Conservation (phyloP, 2,888 invertebrate genomes). For the Drosophila fungiperda region DNA sequence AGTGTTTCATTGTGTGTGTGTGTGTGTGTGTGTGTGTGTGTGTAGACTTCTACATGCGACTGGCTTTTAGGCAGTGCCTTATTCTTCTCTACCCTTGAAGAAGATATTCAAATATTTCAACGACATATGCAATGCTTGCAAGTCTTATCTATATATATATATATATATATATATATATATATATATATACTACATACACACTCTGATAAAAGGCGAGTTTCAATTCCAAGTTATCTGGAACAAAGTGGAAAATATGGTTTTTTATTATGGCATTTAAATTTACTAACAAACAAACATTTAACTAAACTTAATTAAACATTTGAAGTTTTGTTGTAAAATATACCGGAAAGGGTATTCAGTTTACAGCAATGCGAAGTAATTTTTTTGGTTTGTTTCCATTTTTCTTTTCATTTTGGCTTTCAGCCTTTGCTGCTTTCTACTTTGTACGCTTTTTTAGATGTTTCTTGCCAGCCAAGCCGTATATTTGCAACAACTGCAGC, state of each 20-base stretch:
- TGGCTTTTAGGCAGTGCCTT: slow-evolving; percentile 36
- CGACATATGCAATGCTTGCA: background rate
- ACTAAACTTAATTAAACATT: background rate
- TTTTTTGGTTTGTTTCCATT: background rate
- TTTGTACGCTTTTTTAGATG: slow-evolving; percentile 13
- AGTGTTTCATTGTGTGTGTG: slow-evolving; percentile 33
- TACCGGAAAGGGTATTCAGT: background rate
- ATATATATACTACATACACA: background rate
- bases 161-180: background rate
- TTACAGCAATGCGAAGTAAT: background rate
- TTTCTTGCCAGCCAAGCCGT: slow-evolving; percentile 57
- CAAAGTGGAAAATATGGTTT: background rate
- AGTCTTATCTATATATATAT: background rate
- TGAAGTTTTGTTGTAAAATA: no score
- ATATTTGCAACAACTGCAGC: slow-evolving; percentile 72
- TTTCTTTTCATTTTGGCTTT: background rate
- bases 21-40: slow-evolving; percentile 11
- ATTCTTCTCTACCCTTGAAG: slow-evolving; percentile 1
- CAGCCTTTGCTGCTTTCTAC: slow-evolving; percentile 12
- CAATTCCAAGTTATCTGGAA: background rate
- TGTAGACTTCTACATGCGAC: slow-evolving; percentile 19
- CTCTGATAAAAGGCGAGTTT: background rate
- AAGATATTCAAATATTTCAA: background rate
- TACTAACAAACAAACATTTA: no score
- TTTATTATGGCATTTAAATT: no score